phyloP scores from a whole-genome alignment of 1,140 invertebrate species.

The Papilio helenus region DNA sequence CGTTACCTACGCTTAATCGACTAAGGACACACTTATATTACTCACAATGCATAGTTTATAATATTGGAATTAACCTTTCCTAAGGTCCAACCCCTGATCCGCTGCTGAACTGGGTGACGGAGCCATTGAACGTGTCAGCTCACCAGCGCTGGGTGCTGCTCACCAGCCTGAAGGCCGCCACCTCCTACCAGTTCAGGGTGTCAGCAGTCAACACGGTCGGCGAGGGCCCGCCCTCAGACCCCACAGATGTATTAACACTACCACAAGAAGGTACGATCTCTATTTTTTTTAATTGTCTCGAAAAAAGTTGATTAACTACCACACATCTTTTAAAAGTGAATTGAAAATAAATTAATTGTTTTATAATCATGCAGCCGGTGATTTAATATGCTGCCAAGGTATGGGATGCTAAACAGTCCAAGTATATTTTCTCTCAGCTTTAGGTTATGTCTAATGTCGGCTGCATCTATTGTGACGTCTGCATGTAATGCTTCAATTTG shows the following conservation, averaged over 20 bases:
- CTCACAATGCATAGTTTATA: background rate
- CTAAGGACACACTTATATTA: background rate
- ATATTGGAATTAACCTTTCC: constrained; percentile 42
- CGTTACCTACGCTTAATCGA: too few relatives aligned
- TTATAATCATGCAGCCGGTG: constrained; percentile 79
- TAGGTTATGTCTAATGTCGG: constrained; percentile 29
- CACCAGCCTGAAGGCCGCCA: constrained; percentile 95
- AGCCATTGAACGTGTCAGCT: constrained; percentile 93
- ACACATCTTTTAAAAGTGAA: constrained; percentile 39
- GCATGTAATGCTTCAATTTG: constrained; percentile 34
- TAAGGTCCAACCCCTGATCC: constrained; percentile 92
- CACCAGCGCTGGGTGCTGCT: constrained; percentile 91
- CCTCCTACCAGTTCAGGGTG: constrained; percentile 97
- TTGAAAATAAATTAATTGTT: constrained; percentile 54
- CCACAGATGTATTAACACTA: constrained; percentile 93
- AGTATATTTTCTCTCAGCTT: constrained; percentile 42
- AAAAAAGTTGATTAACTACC: background rate
- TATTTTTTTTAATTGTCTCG: background rate
- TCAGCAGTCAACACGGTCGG: constrained; percentile 98
- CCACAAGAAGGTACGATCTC: constrained; percentile 93
- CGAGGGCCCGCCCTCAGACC: constrained; percentile 94
- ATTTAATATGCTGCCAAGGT: constrained; percentile 83
- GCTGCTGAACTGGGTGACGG: constrained; percentile 93
- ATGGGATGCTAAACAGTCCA: constrained; percentile 58
- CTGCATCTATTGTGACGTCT: constrained; percentile 39